Conservation (phyloP, 2,113 vertebrate genomes). For the Austrofundulus limnaeus region DNA sequence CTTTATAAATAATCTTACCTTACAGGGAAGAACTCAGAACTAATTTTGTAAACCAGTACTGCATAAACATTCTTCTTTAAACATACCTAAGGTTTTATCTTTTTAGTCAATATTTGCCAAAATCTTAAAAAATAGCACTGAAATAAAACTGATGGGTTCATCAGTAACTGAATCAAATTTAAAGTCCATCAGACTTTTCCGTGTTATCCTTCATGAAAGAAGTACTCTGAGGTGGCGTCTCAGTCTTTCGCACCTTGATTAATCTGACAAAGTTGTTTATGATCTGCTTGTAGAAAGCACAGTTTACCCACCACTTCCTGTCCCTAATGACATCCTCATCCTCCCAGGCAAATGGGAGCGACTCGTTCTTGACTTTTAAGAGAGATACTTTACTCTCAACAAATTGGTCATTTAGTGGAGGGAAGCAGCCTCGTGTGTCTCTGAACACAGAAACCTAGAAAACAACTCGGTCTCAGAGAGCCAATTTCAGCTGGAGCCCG, state of each 20-base stretch:
- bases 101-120: neutral
- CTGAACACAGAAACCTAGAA: neutral
- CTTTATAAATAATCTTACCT: too few species aligned
- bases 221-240: neutral
- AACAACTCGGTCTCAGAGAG: conserved; percentile 6
- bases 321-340: neutral
- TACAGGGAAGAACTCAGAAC: too few species aligned
- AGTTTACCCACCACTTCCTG: neutral
- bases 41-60: too few species aligned
- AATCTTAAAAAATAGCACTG: neutral
- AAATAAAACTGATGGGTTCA: neutral
- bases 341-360: neutral
- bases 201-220: neutral
- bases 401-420: neutral
- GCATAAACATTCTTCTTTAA: too few species aligned
- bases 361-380: neutral
- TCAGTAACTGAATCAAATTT: neutral
- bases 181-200: neutral
- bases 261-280: neutral
- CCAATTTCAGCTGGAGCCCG: neutral
- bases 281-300: neutral
- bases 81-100: too few species aligned
- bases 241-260: neutral
- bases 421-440: neutral
- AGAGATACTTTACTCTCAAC: conserved; percentile 1